Base-by-base conservation (phyloP, 2,797 vertebrate species). In the Sciaenops ocellatus region DNA sequence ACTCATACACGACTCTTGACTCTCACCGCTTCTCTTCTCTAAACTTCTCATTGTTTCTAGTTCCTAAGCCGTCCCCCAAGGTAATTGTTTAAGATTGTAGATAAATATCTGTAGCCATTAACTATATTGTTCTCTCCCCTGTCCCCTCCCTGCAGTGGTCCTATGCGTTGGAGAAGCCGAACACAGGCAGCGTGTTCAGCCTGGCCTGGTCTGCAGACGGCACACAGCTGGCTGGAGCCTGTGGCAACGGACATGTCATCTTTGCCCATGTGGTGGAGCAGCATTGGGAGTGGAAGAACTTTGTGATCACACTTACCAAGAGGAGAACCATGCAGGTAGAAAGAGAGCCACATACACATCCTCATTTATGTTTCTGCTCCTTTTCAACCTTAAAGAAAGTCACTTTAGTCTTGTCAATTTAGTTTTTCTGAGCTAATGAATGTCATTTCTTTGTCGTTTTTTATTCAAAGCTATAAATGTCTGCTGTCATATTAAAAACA, bases 261-360 rank as follows among this genome's bases (percentile, higher is more conserved):
- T 99, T 99, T 88, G 98, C 98, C 82, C 98, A 99, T 34, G 93
- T 99, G 46, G 95, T 99, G 91, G 98, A 98, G 57, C 98, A 99
- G 15, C 95, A 90, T 13, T 99, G 98, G 98, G 97, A 99, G 79
- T 98, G 98, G 98, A 98, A 95, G 87, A 97, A 97, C 93, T 97
- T 98, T 77, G 92, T 97, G 91, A 93, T 99, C 76, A 98, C 97
- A 0, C 94, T 98, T 63, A 96, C 95, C 54, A 99, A 98, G 89
- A 97, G 98, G 88, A 96, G 97, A 83, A 95, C 96, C 68, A 99
- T 99, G 97, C 97, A 99, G 97, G 98, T 99, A 95, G 30, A 77
- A 48, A 38, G 8, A 70, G 48, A 74, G 24, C 22, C 48, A 55
- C 24, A 41, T 48, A 73, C 30, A 50, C 10, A 20, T 28, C 48